A percentile compares a stretch with the other conserved stretches of the same genome.
These are phyloP conservation scores for Willowsia nigromaculata DNA, from an alignment of 2,888 invertebrate genomes.

Conservation along the genomic window DNA sequence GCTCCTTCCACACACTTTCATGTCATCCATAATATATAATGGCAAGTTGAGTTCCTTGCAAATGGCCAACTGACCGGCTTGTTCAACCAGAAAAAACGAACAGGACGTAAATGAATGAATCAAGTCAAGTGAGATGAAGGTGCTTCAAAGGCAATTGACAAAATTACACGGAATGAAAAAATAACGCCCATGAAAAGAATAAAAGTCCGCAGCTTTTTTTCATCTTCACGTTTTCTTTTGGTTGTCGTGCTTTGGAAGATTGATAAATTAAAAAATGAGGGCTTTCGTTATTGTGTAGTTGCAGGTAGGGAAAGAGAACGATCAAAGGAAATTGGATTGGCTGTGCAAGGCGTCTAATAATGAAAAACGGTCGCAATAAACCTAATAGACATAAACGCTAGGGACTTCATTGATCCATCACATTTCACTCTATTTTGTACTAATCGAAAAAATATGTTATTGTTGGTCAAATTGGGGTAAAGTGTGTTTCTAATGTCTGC, in stretches of 20 bases:
- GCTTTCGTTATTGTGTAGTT: neutral
- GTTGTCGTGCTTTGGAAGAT: neutral
- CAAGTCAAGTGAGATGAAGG: conserved; percentile 48
- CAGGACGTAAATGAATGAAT: conserved; percentile 54
- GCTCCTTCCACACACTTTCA: conserved; percentile 2
- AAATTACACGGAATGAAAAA: conserved; percentile 51
- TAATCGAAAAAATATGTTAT: too few species aligned
- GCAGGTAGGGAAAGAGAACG: neutral
- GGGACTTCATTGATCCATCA: too few species aligned
- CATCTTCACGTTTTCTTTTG: conserved; percentile 25
- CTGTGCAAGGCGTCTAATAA: neutral
- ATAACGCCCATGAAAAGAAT: conserved; percentile 5
- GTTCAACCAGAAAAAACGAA: conserved; percentile 50
- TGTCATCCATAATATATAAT: conserved; percentile 47
- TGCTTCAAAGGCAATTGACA: conserved; percentile 54
- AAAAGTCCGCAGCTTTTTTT: conserved; percentile 17
- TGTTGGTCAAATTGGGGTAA: too few species aligned
- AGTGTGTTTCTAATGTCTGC: too few species aligned
- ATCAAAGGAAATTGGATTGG: neutral
- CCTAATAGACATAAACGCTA: neutral
- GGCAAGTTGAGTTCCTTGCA: conserved; percentile 14
- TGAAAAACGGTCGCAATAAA: neutral
- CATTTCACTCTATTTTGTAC: too few species aligned
- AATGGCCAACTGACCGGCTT: conserved; percentile 59
- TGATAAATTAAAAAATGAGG: conserved; percentile 35